Evolutionary conservation across 2,113 vertebrate species (phyloP).

Genomic region (Pedionomus torquatus): DNA sequence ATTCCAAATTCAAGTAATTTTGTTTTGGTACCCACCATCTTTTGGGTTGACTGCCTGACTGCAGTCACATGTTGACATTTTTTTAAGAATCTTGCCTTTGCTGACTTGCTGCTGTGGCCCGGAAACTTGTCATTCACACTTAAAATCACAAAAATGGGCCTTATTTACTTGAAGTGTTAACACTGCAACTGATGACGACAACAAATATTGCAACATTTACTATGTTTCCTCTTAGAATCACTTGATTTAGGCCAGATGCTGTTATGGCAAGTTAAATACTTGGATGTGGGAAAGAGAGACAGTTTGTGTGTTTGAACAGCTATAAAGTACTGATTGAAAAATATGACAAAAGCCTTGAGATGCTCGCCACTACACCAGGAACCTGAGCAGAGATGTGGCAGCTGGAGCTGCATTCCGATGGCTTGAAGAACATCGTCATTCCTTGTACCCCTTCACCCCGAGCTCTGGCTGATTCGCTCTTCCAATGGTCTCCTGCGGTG

Average conservation of each 20-base stretch:
- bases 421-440: neutral
- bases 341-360: neutral
- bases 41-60: neutral
- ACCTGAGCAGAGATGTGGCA: neutral
- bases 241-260: neutral
- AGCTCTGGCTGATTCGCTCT: rapidly evolving
- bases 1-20: neutral
- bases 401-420: neutral
- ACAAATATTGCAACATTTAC: neutral
- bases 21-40: neutral
- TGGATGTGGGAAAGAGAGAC: neutral
- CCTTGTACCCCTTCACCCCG: rapidly evolving
- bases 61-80: neutral
- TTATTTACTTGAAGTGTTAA: neutral
- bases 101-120: neutral
- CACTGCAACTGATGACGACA: neutral
- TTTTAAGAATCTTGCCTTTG: neutral
- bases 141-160: neutral
- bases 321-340: neutral
- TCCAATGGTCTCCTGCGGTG: neutral
- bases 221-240: neutral
- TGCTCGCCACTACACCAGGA: neutral
- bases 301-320: neutral
- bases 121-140: neutral
- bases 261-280: neutral